Evolutionary conservation across 2,113 vertebrate genomes (phyloP).

Genomic region (Larimichthys crocea): DNA sequence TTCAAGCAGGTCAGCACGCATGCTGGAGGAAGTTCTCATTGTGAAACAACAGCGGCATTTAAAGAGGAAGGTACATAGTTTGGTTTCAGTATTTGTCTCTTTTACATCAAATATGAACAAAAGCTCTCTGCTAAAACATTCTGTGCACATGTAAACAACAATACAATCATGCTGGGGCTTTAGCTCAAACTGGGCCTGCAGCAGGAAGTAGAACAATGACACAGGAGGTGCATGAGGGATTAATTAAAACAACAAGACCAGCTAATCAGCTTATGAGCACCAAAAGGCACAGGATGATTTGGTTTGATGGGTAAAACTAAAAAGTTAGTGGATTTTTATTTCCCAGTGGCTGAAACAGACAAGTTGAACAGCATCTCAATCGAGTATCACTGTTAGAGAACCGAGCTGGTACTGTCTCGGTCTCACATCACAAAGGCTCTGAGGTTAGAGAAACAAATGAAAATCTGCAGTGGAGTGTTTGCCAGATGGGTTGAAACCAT

Average conservation of each 20-base stretch:
- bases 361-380: not conserved
- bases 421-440: not conserved
- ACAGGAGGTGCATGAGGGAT: constrained; percentile 22
- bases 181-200: not conserved
- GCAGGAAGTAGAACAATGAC: constrained; percentile 23
- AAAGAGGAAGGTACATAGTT: not conserved
- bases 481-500: not conserved
- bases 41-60: constrained; percentile 7
- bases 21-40: not conserved
- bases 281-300: constrained; percentile 11
- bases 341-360: constrained; percentile 13
- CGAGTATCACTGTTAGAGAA: not conserved
- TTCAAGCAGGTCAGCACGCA: constrained; percentile 21
- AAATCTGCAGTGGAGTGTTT: not conserved
- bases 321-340: constrained; percentile 42
- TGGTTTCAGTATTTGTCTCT: not conserved
- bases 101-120: not conserved
- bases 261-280: constrained; percentile 43
- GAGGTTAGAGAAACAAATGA: constrained; percentile 2
- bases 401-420: not conserved
- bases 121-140: not conserved
- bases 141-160: not conserved
- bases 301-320: constrained; percentile 29
- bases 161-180: not conserved
- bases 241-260: constrained; percentile 50